Base-by-base conservation (phyloP, 2,888 invertebrate genomes). In the Hydroisotoma schaefferi region DNA sequence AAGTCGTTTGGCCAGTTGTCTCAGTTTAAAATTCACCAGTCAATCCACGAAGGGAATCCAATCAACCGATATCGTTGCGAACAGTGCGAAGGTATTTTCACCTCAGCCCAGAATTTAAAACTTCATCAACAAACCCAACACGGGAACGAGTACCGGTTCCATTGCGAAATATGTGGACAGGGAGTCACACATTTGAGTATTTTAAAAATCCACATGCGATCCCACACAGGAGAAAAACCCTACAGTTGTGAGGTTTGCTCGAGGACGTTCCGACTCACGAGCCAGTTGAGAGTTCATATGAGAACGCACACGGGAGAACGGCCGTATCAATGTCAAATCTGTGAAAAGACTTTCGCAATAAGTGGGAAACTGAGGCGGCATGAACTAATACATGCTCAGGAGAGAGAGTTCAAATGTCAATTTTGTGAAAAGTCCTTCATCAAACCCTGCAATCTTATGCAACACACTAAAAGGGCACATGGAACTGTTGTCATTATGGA, bases 1-100 rank as follows among this genome's bases (percentile, higher is more conserved):
- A 60, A 65, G 43, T 58, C 61, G 5, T 68, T 68, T 33, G 61
- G 65, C 18, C 67, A 68, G 20, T 63, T 63, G 23, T 61, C 67
- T n/a, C 63, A 65, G 54, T 28, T 68, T 28, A 52, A 61, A 47
- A 65, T 65, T 49, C 67, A 68, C 53, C 67, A 68, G 37, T 65
- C 67, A 20, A 61, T 58, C 0, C 67, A 68, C 23, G 58, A 63
- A 28, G 67, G 65, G 26, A 29, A 65, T 18, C 38, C 65, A 15
- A 37, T 65, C 37, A 59, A 63, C 23, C 65, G 60, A 15, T 68
- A 63, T 20, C 65, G 65, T 40, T 68, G 67, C 43, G 46, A 56
- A 10, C 48, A 68, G 18, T 68, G 67, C 20, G 58, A 57, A 18
- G 49, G 57, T 38, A 56, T 57, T 1, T 68, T 68, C 47, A 63